Evolutionary conservation across 1,140 invertebrate genomes (phyloP).

Genomic region (Bombus breviceps): DNA sequence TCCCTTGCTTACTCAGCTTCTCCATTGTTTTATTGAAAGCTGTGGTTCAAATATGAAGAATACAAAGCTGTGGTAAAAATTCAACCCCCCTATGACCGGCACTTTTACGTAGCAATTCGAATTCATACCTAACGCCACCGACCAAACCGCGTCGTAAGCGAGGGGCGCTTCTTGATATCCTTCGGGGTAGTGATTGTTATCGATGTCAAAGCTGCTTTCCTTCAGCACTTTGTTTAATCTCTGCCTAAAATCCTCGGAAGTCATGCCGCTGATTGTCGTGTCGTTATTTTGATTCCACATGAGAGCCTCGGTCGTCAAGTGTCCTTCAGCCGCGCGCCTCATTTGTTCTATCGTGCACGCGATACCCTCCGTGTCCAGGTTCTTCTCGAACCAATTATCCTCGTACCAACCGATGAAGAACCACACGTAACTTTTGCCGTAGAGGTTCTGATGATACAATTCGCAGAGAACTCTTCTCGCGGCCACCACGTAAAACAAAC

Average conservation of each 20-base stretch:
- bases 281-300: conserved; percentile 98
- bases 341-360: conserved; percentile 97
- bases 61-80: neutral
- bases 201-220: conserved; percentile 91
- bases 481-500: conserved; percentile 98
- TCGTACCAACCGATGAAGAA: conserved; percentile 99
- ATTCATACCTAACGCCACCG: conserved; percentile 92
- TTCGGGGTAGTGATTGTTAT: conserved; percentile 92
- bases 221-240: conserved; percentile 91
- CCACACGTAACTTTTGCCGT: conserved; percentile 99
- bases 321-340: conserved; percentile 96
- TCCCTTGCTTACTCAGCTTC: conserved; percentile 89
- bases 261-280: conserved; percentile 96
- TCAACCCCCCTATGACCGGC: accelerated
- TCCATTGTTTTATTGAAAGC: conserved; percentile 99
- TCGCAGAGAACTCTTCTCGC: conserved; percentile 98
- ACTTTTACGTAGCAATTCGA: neutral
- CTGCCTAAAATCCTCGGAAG: conserved; percentile 89
- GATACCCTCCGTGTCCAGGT: conserved; percentile 93
- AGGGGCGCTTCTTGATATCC: conserved; percentile 99
- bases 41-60: conserved; percentile 67
- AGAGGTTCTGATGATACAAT: conserved; percentile 96
- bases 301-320: conserved; percentile 98
- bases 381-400: conserved; percentile 98
- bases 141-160: conserved; percentile 99